Conservation (phyloP, 2,888 invertebrate species). For the Euzophera pinguis region DNA sequence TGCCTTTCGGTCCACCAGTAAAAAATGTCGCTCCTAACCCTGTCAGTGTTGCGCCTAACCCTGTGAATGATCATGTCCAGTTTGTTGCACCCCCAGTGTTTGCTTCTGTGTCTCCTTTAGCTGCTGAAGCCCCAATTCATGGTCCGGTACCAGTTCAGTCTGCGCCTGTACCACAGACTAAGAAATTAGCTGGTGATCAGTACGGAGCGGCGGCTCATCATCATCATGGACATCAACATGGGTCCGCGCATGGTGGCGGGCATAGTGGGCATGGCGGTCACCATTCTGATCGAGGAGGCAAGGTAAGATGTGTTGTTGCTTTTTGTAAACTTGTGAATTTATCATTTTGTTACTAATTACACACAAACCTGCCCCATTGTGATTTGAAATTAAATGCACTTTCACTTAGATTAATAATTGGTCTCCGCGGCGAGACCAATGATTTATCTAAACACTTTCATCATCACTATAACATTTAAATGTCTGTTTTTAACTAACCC, state of each 20-base stretch:
- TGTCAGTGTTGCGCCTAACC: conserved; percentile 12
- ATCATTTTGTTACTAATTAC: not conserved
- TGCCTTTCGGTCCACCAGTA: conserved; percentile 18
- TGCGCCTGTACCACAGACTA: conserved; percentile 32
- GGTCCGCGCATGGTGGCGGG: conserved; percentile 73
- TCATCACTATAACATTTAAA: too few species aligned
- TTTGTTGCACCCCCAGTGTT: conserved; percentile 20
- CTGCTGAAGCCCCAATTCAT: conserved; percentile 18
- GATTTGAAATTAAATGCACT: too few species aligned
- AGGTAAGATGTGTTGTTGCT: conserved; percentile 46
- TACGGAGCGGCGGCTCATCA: conserved; percentile 44
- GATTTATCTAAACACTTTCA: too few species aligned
- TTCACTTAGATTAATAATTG: too few species aligned
- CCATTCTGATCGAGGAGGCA: conserved; percentile 75
- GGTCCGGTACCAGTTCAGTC: conserved; percentile 32
- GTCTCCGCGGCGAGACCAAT: too few species aligned
- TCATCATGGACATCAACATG: conserved; percentile 47
- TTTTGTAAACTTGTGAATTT: conserved; percentile 7
- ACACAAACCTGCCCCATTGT: too few species aligned
- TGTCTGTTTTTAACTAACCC: too few species aligned
- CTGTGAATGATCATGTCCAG: conserved; percentile 17
- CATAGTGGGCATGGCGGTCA: conserved; percentile 74
- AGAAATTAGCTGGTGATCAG: conserved; percentile 40
- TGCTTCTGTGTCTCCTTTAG: conserved; percentile 4
- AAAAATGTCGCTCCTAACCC: conserved; percentile 6